A percentile compares a stretch with the other conserved stretches of the same genome.
These are phyloP conservation scores for Isichthys henryi DNA, from an alignment of 2,113 vertebrate genomes.

Conservation along the genomic window DNA sequence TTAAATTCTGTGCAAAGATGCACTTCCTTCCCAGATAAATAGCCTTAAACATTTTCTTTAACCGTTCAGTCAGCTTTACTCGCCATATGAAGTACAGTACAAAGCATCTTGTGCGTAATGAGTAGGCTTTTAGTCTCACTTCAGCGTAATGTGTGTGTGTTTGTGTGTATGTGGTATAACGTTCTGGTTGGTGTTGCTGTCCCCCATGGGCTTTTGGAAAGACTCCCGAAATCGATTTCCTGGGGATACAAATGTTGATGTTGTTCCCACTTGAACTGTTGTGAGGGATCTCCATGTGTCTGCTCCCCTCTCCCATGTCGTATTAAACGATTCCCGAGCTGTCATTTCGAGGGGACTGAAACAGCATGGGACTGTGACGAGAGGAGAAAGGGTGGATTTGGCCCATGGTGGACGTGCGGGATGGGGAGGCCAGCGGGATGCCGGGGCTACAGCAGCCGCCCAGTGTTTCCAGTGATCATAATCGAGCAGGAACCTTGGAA, in stretches of 20 bases:
- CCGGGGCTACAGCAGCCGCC: not conserved
- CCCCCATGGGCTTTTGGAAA: not conserved
- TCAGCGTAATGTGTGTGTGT: not conserved
- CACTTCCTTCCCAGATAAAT: not conserved
- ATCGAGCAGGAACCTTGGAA: not conserved
- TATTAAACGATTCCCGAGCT: not conserved
- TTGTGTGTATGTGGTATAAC: not conserved
- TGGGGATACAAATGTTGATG: not conserved
- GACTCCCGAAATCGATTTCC: not conserved
- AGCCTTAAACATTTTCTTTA: not conserved
- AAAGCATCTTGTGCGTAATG: not conserved
- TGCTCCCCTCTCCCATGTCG: not conserved
- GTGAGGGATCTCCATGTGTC: not conserved
- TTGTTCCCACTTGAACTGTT: not conserved
- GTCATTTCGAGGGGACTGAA: not conserved
- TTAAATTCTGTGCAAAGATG: not conserved
- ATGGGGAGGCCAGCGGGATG: not conserved
- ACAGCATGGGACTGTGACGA: not conserved
- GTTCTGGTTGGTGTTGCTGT: too few species aligned
- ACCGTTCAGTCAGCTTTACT: not conserved
- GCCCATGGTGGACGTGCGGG: not conserved
- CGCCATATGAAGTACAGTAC: not conserved
- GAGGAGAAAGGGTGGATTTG: constrained; percentile 5
- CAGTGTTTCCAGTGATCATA: not conserved
- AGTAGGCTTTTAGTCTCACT: not conserved